Evolutionary conservation across 2,113 vertebrate genomes (phyloP).

Genomic region (Psilopogon haemacephalus): DNA sequence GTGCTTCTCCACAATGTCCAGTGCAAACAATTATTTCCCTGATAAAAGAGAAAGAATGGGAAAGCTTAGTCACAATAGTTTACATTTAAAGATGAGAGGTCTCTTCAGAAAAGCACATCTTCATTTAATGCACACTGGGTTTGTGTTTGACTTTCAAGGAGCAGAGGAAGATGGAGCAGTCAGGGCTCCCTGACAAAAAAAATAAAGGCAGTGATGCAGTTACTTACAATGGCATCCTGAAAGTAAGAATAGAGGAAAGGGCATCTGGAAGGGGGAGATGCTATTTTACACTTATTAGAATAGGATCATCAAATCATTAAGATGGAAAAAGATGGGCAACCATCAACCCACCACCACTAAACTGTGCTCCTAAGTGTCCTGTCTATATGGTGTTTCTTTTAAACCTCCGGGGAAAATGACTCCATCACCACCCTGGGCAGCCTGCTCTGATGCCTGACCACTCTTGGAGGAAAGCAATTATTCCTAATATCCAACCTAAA

Average conservation of each 20-base stretch:
- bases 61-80: neutral
- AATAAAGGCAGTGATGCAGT: neutral
- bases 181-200: neutral
- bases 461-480: too few relatives aligned
- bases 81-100: neutral
- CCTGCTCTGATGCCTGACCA: too few relatives aligned
- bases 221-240: neutral
- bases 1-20: neutral
- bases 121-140: neutral
- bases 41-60: neutral
- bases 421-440: too few relatives aligned
- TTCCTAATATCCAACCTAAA: too few relatives aligned
- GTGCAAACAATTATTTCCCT: neutral
- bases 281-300: neutral
- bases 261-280: neutral
- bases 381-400: too few relatives aligned
- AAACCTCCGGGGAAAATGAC: too few relatives aligned
- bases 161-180: neutral
- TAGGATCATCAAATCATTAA: too few relatives aligned
- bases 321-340: too few relatives aligned
- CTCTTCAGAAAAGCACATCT: neutral
- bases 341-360: too few relatives aligned
- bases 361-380: too few relatives aligned
- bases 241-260: neutral
- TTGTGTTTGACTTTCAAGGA: neutral